These are phyloP conservation scores for Andricus curvator DNA, from an alignment of 2,888 invertebrate genomes.

Conservation along the genomic window DNA sequence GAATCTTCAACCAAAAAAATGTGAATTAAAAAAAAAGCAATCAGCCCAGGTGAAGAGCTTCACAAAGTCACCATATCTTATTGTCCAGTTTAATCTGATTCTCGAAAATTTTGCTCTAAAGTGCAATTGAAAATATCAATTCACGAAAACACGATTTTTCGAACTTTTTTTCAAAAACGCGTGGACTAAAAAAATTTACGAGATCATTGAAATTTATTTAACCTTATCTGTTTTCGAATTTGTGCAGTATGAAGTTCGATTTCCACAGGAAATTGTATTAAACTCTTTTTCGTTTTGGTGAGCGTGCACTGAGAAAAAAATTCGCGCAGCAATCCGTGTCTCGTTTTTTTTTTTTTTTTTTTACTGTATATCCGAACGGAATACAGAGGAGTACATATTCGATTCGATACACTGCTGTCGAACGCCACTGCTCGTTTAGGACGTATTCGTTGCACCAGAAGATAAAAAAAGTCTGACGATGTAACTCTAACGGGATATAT, in stretches of 20 bases:
- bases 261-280: conserved; percentile 30
- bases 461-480: conserved; percentile 46
- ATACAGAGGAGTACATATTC: conserved; percentile 37
- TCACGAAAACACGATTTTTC: too few species aligned
- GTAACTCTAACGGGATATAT: conserved; percentile 47
- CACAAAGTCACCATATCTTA: too few species aligned
- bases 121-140: too few species aligned
- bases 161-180: too few species aligned
- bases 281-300: conserved; percentile 17
- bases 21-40: too few species aligned
- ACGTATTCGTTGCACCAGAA: conserved; percentile 8
- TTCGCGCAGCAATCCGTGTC: background rate
- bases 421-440: conserved; percentile 38
- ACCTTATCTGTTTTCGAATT: background rate
- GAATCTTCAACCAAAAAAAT: too few species aligned
- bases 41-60: too few species aligned
- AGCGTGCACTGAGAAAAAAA: conserved; percentile 22
- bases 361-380: background rate
- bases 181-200: too few species aligned
- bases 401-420: conserved; percentile 39
- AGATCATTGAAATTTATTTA: background rate
- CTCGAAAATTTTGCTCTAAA: too few species aligned
- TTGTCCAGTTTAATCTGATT: too few species aligned
- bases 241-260: background rate
- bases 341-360: background rate